Evolutionary conservation across 2,797 vertebrate genomes (phyloP), one percentile per base, ranked within the genome.

Genomic region (Helostoma temminkii): DNA sequence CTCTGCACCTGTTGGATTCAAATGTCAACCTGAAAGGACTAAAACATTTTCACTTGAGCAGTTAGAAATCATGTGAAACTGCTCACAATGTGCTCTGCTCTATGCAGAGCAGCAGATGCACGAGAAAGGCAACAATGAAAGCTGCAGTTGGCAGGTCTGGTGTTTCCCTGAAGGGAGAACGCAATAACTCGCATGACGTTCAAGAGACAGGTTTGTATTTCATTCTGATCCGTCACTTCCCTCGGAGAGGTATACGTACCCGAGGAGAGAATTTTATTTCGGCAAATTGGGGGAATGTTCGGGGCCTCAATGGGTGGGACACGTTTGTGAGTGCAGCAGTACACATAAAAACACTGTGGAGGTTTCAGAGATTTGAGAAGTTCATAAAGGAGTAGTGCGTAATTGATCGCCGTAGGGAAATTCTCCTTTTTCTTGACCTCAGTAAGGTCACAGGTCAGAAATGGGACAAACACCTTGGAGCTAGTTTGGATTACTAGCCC

Each of bases 211-310:
- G 74, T 81, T 88, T 85, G 71, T 82, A 65, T 88, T 89, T 81
- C 80, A 66, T 26, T 68, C 61, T 73, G 78, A 83, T 62, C 66
- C 37, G 53, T 88, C 74, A 78, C 75, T 82, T 89, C 84, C 81
- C 82, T 81, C 71, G 82, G 84, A 83, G 80, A 87, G 79, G 67
- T 79, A 57, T 86, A 77, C 76, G 68, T 83, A 75, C 69, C 61
- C 24, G 1, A 21, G 4, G 34, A 58, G 74, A 70, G 78, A 77
- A 87, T 89, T 81, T 82, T 19, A 77, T 71, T 74, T 50, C 36
- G 65, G 75, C 32, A 36, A 71, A 67, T 2, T 48, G 41, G 45
- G 21, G 3, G 4, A 62, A 45, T 1, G 41, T n/a, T 18, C 24
- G 22, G 58, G 60, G 59, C 65, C 55, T 80, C 57, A 5, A 46